Percentiles rank a stretch among this genome's conserved stretches.
Evolutionary conservation across 2,797 vertebrate genomes (phyloP).

Genomic region (Sitta carolinensis): DNA sequence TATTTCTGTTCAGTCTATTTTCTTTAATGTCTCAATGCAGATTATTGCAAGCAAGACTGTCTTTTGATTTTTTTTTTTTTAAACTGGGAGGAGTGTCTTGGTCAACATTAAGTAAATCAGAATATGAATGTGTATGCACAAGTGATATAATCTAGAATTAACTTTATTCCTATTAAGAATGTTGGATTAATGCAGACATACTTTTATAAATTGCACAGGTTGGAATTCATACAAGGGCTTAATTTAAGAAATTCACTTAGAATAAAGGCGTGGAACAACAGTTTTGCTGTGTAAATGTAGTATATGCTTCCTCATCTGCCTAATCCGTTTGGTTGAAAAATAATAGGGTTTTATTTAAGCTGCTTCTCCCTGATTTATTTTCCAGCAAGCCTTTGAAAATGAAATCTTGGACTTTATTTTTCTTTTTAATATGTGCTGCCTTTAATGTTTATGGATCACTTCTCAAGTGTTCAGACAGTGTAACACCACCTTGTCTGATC

Average conservation of each 20-base stretch:
- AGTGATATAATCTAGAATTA: background rate
- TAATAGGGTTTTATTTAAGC: background rate
- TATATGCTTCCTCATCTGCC: background rate
- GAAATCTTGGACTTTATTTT: background rate
- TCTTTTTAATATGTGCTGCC: background rate
- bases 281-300: conserved; percentile 6
- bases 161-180: background rate
- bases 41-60: background rate
- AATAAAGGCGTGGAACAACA: conserved; percentile 15
- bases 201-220: conserved; percentile 26
- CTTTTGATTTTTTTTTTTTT: background rate
- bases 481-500: background rate
- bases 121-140: background rate
- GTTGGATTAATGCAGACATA: conserved; percentile 49
- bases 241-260: conserved; percentile 34
- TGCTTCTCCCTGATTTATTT: background rate
- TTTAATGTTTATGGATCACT: background rate
- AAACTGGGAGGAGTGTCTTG: background rate
- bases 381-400: conserved; percentile 16
- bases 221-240: conserved; percentile 38
- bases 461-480: background rate
- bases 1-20: background rate
- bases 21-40: background rate
- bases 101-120: background rate
- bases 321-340: conserved; percentile 7